A percentile compares a stretch with the other conserved stretches of the same genome.
Conservation (phyloP, 2,797 vertebrate genomes). For the Spinus pinus region DNA sequence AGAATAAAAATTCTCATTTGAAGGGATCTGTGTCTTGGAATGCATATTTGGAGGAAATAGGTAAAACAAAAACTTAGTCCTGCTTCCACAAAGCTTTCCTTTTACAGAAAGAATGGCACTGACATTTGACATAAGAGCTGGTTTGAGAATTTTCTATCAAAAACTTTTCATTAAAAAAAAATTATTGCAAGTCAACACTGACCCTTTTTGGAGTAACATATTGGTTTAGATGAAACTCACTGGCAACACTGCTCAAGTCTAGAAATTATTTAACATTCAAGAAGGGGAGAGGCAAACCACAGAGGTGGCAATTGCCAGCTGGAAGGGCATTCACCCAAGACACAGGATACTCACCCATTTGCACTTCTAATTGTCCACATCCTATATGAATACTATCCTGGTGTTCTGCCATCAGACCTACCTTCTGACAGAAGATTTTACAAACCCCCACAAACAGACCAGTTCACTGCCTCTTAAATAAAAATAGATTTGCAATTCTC, state of each 20-base stretch:
- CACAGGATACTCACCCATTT: neutral
- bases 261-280: neutral
- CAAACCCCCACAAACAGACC: neutral
- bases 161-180: neutral
- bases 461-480: neutral
- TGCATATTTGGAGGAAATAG: neutral
- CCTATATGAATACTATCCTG: neutral
- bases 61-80: neutral
- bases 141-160: neutral
- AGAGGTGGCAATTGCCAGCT: neutral
- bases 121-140: neutral
- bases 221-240: neutral
- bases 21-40: neutral
- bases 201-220: neutral
- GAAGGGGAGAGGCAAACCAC: neutral
- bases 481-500: neutral
- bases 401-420: neutral
- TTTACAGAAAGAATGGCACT: neutral
- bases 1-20: neutral
- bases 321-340: neutral
- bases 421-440: neutral
- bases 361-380: neutral
- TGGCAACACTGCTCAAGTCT: neutral
- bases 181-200: neutral
- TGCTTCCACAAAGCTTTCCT: neutral